Evolutionary conservation across 2,113 vertebrate genomes (phyloP), one percentile per base, ranked within the genome.

Genomic region (Gopherus flavomarginatus): DNA sequence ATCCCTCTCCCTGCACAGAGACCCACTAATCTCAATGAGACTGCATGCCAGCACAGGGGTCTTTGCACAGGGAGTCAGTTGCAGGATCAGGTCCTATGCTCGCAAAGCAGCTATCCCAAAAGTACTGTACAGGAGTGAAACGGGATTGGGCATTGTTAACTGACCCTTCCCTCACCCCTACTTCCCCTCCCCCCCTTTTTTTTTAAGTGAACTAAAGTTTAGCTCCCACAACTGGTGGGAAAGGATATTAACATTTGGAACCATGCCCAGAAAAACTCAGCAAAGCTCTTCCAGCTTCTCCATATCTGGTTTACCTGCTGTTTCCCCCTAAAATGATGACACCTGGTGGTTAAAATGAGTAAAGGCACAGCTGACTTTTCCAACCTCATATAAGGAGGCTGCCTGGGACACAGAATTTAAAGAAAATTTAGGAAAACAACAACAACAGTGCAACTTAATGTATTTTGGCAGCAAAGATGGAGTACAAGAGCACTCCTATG

Each of bases 41-140:
- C 1, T 0, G 0, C 0, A 24, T 2, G 1, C 53, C n/a, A 17
- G 3, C 0, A 16, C 0, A 0, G 0, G 0, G 42, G 0, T 3
- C n/a, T 59, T 38, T 26, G 8, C 0, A 6, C 65, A 1, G 0
- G 0, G 56, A 42, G 31, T 12, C 88, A 80, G 38, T 7, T 22
- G 31, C 5, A 47, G 5, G 2, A 9, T 12, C 12, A 38, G 54
- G n/a, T 26, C 62, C 50, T 69, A 29, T 42, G 26, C 3, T 38
- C 8, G 22, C 84, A 10, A 29, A 35, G 38, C 87, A 27, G 83
- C 80, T 49, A 69, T 57, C 42, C 47, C 81, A 75, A 79, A 42
- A 82, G 87, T 81, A 84, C 42, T 6, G 0, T 0, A 19, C 35
- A 6, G 47, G 53, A 35, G 7, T 35, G 75, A n/a, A 78, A 87